phyloP scores from a whole-genome alignment of 2,797 vertebrate species.

The Rhinatrema bivittatum region DNA sequence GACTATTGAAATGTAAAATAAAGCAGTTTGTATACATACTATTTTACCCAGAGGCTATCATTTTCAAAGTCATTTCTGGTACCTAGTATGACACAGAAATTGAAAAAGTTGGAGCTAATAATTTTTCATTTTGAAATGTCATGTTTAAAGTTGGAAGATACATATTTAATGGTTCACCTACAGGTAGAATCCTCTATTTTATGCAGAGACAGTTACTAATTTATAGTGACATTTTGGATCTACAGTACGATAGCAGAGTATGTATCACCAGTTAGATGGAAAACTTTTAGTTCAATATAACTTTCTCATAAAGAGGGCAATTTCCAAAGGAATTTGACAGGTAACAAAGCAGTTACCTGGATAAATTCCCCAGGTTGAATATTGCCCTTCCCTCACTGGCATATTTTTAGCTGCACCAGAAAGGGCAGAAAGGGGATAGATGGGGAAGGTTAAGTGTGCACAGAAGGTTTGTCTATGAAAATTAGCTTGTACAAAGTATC shows the following conservation, averaged over 20 bases:
- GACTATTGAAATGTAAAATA: conserved; percentile 28
- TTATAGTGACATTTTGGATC: conserved; percentile 23
- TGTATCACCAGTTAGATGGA: neutral
- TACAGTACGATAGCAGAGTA: conserved; percentile 5
- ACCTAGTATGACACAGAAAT: conserved; percentile 18
- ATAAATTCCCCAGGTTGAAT: too few relatives aligned
- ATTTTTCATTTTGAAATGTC: conserved; percentile 32
- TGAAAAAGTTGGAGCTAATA: conserved; percentile 24
- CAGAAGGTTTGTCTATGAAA: too few relatives aligned
- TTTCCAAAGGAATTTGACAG: too few relatives aligned
- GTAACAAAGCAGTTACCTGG: too few relatives aligned
- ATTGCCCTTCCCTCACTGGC: too few relatives aligned
- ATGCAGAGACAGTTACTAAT: conserved; percentile 27
- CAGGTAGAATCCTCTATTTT: conserved; percentile 24
- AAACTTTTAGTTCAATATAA: neutral
- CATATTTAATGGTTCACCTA: conserved; percentile 28
- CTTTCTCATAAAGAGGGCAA: neutral
- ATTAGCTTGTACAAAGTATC: too few relatives aligned
- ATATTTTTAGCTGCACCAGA: too few relatives aligned
- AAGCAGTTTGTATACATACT: conserved; percentile 32
- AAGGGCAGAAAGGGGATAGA: too few relatives aligned
- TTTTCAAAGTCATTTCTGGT: conserved; percentile 29
- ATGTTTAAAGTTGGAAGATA: conserved; percentile 25
- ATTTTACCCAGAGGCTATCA: conserved; percentile 26
- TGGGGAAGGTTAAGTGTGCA: too few relatives aligned